These are phyloP conservation scores for Ptilorrhoa leucosticta DNA, from an alignment of 2,113 vertebrate species.

Conservation along the genomic window DNA sequence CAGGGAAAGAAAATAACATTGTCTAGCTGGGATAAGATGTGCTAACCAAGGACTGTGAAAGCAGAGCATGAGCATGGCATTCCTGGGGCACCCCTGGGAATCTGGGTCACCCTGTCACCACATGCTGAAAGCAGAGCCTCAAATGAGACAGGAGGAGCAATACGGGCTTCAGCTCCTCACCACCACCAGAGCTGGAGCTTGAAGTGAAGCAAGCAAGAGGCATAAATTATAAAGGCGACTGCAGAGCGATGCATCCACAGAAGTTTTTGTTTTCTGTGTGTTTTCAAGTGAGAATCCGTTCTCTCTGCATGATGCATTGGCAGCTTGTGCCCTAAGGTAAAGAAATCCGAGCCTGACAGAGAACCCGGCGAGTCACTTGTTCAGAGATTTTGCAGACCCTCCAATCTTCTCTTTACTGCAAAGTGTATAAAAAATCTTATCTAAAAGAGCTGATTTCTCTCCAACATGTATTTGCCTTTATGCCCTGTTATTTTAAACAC, in stretches of 20 bases:
- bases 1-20: background rate
- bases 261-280: background rate
- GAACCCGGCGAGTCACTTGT: background rate
- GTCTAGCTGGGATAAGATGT: background rate
- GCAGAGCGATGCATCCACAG: background rate
- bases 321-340: conserved; percentile 16
- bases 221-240: conserved; percentile 16
- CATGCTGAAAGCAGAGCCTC: background rate
- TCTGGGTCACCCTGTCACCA: background rate
- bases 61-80: background rate
- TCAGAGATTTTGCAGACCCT: background rate
- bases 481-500: background rate
- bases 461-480: background rate
- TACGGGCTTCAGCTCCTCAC: background rate
- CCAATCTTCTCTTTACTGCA: background rate
- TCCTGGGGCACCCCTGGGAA: background rate
- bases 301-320: background rate
- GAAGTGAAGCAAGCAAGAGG: background rate
- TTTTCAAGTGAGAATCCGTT: background rate
- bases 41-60: background rate
- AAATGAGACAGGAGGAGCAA: background rate
- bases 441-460: background rate
- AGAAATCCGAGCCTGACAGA: background rate
- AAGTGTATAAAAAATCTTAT: background rate
- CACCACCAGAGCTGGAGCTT: background rate